These are phyloP conservation scores for Arnoldichthys spilopterus DNA, from an alignment of 2,797 vertebrate genomes.

Conservation along the genomic window DNA sequence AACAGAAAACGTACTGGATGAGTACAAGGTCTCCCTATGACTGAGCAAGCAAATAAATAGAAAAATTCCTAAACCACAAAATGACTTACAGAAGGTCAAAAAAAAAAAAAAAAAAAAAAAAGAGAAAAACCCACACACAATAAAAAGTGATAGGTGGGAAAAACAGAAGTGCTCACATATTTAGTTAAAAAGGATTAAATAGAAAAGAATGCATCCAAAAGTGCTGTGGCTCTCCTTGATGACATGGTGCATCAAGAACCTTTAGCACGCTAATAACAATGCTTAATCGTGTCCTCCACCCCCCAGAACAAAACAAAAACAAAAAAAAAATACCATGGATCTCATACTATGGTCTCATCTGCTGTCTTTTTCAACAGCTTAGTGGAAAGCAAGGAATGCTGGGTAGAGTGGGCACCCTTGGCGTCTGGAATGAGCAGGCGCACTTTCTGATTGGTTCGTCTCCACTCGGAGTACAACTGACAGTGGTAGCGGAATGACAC, in stretches of 20 bases:
- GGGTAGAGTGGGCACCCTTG: constrained; percentile 78
- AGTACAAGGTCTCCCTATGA: constrained; percentile 30
- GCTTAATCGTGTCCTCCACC: constrained; percentile 2
- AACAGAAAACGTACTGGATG: constrained; percentile 41
- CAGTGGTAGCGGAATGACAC: constrained; percentile 98
- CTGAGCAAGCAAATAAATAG: constrained; percentile 48
- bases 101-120: constrained; percentile 27
- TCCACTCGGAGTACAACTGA: constrained; percentile 96
- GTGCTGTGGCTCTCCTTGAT: constrained; percentile 60
- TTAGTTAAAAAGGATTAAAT: constrained; percentile 62
- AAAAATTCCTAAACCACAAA: constrained; percentile 44
- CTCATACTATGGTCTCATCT: constrained; percentile 91
- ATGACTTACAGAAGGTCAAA: constrained; percentile 43
- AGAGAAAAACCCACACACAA: constrained; percentile 13
- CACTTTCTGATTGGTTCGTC: constrained; percentile 94
- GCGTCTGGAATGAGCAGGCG: constrained; percentile 85
- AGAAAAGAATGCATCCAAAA: constrained; percentile 69
- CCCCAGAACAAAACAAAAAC: too few species aligned
- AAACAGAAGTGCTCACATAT: constrained; percentile 59
- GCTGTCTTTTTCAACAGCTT: constrained; percentile 87
- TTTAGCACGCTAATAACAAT: constrained; percentile 53
- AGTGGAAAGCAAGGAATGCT: constrained; percentile 86
- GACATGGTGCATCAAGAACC: constrained; percentile 42
- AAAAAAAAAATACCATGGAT: constrained; percentile 13
- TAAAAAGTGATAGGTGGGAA: constrained; percentile 39